A percentile compares a stretch with the other conserved stretches of the same genome.
Evolutionary conservation across 2,113 vertebrate species (phyloP).

Genomic region (Entomyzon cyanotis): DNA sequence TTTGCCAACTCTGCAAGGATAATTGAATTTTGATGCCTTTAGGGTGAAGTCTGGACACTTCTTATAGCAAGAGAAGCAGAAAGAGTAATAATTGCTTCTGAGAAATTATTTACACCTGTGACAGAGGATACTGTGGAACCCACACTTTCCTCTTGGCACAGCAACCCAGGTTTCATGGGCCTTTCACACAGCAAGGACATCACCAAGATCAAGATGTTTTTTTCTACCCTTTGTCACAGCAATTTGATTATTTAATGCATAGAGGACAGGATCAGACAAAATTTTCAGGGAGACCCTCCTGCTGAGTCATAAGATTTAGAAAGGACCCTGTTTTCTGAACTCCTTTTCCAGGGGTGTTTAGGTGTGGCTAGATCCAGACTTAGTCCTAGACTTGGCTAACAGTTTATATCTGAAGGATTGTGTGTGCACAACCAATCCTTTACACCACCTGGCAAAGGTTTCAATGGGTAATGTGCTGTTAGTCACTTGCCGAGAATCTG

Average conservation of each 20-base stretch:
- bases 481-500: neutral
- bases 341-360: neutral
- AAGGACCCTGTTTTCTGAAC: neutral
- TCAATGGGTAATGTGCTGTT: neutral
- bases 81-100: neutral
- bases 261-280: neutral
- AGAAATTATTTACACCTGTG: neutral
- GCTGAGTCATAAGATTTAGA: neutral
- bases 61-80: neutral
- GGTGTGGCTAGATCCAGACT: neutral
- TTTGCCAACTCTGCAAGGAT: neutral
- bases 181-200: neutral
- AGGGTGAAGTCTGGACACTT: neutral
- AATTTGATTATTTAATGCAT: neutral
- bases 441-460: neutral
- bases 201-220: neutral
- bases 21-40: neutral
- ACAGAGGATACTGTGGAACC: neutral
- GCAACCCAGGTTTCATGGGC: neutral
- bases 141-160: accelerated
- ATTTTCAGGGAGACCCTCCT: neutral
- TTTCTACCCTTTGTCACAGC: neutral
- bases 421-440: neutral
- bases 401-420: neutral
- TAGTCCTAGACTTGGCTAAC: neutral